These are phyloP conservation scores for Drosophila rhopaloa DNA, from an alignment of 1,140 invertebrate genomes.

Conservation along the genomic window DNA sequence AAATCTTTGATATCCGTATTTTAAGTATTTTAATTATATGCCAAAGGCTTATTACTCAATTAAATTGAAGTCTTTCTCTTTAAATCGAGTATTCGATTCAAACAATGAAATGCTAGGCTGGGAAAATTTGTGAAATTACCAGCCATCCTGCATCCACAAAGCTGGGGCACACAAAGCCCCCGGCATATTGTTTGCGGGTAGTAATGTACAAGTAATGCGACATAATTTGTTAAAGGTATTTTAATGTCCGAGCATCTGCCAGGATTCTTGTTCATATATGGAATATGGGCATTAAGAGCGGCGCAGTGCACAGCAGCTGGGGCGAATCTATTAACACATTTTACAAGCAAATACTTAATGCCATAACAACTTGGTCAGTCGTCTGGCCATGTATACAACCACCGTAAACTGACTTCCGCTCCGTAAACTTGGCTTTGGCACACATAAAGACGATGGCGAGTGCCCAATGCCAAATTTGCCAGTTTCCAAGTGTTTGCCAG, in stretches of 20 bases:
- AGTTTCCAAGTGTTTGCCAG: constrained; percentile 11
- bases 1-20: too few species aligned
- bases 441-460: background rate
- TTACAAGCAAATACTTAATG: constrained; percentile 76
- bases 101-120: background rate
- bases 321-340: constrained; percentile 75
- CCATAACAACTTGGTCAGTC: constrained; percentile 38
- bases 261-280: background rate
- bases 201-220: constrained; percentile 58
- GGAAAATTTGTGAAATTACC: background rate
- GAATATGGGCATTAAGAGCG: constrained; percentile 10
- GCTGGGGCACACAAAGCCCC: constrained; percentile 10
- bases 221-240: constrained; percentile 68
- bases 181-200: constrained; percentile 35
- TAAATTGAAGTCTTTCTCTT: too few species aligned
- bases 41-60: too few species aligned
- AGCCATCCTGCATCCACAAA: background rate
- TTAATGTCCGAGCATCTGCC: constrained; percentile 42
- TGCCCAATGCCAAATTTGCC: constrained; percentile 20
- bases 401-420: constrained; percentile 70
- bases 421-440: constrained; percentile 55
- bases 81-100: background rate
- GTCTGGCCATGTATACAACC: constrained; percentile 54
- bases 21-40: too few species aligned
- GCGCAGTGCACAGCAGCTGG: constrained; percentile 37